Conservation (phyloP, 2,797 vertebrate genomes). For the Monodelphis domestica region DNA sequence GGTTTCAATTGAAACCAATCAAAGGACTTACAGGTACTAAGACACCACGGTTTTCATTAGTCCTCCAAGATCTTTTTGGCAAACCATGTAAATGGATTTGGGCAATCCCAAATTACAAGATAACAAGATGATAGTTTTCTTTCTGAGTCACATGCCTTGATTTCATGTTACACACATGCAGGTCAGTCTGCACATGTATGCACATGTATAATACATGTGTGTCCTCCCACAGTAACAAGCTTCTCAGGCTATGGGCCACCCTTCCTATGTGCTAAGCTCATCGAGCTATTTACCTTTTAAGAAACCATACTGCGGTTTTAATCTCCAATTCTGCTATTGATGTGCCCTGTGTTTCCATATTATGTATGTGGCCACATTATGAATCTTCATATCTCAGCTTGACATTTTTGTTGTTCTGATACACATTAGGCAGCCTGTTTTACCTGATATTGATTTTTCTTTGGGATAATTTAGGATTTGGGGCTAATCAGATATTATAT, state of each 20-base stretch:
- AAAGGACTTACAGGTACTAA: background rate
- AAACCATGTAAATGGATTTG: background rate
- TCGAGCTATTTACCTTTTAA: background rate
- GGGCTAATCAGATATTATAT: background rate
- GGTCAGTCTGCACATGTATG: background rate
- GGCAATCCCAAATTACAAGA: background rate
- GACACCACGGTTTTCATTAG: background rate
- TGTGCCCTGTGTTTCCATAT: background rate
- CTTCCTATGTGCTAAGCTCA: background rate
- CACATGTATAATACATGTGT: background rate
- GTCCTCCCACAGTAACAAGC: background rate
- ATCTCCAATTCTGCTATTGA: background rate
- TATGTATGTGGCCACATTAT: background rate
- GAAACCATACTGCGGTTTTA: background rate
- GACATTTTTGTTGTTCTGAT: background rate
- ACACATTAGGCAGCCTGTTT: background rate
- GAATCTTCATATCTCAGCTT: background rate
- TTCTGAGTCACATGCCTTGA: background rate
- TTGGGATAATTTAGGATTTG: background rate
- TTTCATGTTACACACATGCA: background rate
- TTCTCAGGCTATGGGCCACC: background rate
- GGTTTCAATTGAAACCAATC: background rate
- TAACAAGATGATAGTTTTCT: background rate
- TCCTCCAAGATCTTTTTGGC: background rate
- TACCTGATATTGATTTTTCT: background rate